These are phyloP conservation scores for Lampris incognitus DNA, from an alignment of 2,113 vertebrate genomes.

Conservation along the genomic window DNA sequence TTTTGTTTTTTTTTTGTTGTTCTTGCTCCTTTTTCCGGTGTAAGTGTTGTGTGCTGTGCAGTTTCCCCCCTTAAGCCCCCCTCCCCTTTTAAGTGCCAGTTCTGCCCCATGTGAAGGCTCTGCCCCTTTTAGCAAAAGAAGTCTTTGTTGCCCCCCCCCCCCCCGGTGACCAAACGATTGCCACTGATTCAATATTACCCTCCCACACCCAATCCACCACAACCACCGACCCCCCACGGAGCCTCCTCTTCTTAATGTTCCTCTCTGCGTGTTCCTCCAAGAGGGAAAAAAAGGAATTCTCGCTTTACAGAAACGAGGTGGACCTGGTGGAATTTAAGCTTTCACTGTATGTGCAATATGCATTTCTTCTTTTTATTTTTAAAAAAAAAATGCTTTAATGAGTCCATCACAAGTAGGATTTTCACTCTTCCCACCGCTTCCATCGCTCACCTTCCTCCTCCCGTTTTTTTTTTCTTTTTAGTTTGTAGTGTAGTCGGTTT, in stretches of 20 bases:
- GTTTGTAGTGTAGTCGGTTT: conserved; percentile 90
- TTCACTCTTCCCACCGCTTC: conserved; percentile 83
- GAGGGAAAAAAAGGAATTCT: conserved; percentile 76
- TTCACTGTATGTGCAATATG: conserved; percentile 99
- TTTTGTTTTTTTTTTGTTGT: conserved; percentile 64
- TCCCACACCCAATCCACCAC: neutral
- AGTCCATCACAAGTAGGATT: conserved; percentile 87
- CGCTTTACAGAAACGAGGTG: conserved; percentile 84
- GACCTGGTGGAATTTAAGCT: conserved; percentile 91
- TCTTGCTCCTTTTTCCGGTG: conserved; percentile 77
- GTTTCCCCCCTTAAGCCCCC: conserved; percentile 5
- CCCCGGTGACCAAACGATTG: no score
- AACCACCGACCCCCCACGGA: neutral
- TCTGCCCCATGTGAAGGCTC: conserved; percentile 33
- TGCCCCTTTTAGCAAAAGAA: neutral
- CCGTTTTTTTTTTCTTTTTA: conserved; percentile 34
- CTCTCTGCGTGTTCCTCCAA: conserved; percentile 69
- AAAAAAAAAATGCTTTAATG: conserved; percentile 90
- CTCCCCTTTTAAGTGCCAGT: conserved; percentile 66
- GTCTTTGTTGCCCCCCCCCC: neutral
- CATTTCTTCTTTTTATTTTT: conserved; percentile 84
- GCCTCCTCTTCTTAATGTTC: conserved; percentile 16
- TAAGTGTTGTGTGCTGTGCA: conserved; percentile 82
- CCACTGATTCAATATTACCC: conserved; percentile 29
- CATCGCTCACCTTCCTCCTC: conserved; percentile 77